Base-by-base conservation (phyloP, 2,797 vertebrate genomes). In the Platalea minor region DNA sequence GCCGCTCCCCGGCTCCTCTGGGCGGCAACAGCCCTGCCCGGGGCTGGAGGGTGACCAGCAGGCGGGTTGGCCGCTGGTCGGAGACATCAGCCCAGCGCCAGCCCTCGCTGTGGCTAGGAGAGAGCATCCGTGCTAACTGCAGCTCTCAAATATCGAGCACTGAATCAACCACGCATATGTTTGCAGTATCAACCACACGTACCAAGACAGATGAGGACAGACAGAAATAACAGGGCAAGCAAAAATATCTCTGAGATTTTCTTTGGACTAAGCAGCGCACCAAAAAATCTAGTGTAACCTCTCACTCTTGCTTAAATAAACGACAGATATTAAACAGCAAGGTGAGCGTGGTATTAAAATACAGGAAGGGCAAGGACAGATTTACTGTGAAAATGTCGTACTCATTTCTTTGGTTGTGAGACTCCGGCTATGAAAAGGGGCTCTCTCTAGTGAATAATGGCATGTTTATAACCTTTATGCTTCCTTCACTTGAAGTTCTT, bases 11-110 rank as follows among this genome's bases (percentile, higher is more conserved):
- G 7, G 45, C 39, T 60, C 50, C 26, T 64, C 53, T 25, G 60
- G 33, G 51, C 23, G 18, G 17, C 41, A 45, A 0, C 2, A 17
- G 20, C 18, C 35, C 26, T 21, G 19, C 3, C 1, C 0, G 33
- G 50, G 64, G 37, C 64, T 23, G 60, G 17, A 56, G 51, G 43
- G 56, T 31, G 37, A 26, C 26, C 43, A 10, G 51, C 41, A 18
- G 46, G 7, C 4, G 19, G 28, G 31, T 0, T 17, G 41, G 31
- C 48, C 13, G 3, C 24, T 31, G 2, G 50, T 29, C 67, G 56
- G 81, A 35, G 57, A 4, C 16, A 53, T 17, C 51, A 41, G 64
- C 8, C 4, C 60, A 31, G 26, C 7, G 3, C 53, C 67, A 37
- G 29, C 21, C 14, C 25, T 19, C 48, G 33, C 23, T 28, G 11